Conservation (phyloP, 2,113 vertebrate genomes). For the Pleuronectes platessa region DNA sequence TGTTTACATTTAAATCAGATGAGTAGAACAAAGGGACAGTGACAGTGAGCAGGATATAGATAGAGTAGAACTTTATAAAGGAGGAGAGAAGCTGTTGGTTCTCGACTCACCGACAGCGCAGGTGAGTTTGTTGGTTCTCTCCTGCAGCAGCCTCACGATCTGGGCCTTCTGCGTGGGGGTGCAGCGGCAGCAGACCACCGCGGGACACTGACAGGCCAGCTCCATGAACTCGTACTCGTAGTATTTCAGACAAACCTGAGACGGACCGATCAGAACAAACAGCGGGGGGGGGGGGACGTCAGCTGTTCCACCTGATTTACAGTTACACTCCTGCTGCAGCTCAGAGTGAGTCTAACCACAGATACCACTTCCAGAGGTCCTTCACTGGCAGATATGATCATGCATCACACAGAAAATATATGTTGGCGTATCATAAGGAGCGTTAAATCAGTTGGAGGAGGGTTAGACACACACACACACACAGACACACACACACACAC, state of each 20-base stretch:
- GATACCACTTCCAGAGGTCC: conserved; percentile 57
- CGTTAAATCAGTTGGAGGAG: conserved; percentile 24
- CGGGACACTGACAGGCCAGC: conserved; percentile 95
- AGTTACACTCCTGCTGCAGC: conserved; percentile 44
- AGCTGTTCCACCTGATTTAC: conserved; percentile 18
- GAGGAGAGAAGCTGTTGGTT: background rate
- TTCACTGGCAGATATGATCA: conserved; percentile 38
- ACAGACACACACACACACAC: background rate
- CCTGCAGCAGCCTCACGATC: conserved; percentile 94
- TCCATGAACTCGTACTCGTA: conserved; percentile 99
- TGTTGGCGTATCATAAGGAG: conserved; percentile 38
- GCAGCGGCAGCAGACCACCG: conserved; percentile 95
- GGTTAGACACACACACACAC: background rate
- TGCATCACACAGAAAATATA: conserved; percentile 33
- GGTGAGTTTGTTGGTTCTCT: conserved; percentile 94
- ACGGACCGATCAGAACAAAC: background rate
- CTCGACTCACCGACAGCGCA: conserved; percentile 90
- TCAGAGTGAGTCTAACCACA: conserved; percentile 58
- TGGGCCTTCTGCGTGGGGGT: conserved; percentile 97
- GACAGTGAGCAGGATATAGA: background rate
- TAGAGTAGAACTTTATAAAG: background rate
- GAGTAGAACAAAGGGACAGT: background rate
- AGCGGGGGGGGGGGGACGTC: background rate
- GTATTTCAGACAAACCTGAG: conserved; percentile 94
- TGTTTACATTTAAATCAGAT: too few relatives aligned